Percentiles rank a stretch among this genome's conserved stretches.
phyloP scores from a whole-genome alignment of 2,113 vertebrate species.

The Tachysurus vachellii region DNA sequence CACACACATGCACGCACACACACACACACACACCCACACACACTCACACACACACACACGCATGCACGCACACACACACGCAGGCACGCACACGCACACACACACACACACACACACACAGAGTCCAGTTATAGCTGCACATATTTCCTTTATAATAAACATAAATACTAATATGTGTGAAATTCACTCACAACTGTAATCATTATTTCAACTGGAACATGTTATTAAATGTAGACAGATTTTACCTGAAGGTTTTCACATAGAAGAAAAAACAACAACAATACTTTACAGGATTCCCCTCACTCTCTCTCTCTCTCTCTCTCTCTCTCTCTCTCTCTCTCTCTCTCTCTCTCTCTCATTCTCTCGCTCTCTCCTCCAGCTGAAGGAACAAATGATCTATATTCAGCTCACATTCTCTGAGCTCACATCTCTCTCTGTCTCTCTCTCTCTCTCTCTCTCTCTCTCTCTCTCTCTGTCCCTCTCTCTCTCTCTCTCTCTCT shows the following conservation, averaged over 20 bases:
- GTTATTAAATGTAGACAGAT: not conserved
- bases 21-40: too few relatives aligned
- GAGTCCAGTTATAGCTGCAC: not conserved
- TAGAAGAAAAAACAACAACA: not conserved
- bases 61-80: too few relatives aligned
- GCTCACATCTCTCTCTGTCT: not conserved
- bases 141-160: not conserved
- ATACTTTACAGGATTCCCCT: not conserved
- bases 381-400: conserved; percentile 33
- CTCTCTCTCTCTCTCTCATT: not conserved
- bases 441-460: not conserved
- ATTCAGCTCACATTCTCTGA: conserved; percentile 49
- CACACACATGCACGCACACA: too few relatives aligned
- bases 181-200: not conserved
- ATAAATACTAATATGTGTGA: not conserved
- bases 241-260: not conserved
- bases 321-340: conserved; percentile 2
- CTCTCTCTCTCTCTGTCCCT: too few relatives aligned
- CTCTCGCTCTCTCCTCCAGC: conserved; percentile 2
- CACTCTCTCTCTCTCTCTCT: not conserved
- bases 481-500: too few relatives aligned
- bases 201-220: not conserved
- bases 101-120: too few relatives aligned
- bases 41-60: too few relatives aligned
- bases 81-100: too few relatives aligned